phyloP scores from a whole-genome alignment of 1,140 invertebrate genomes.

The Heliconius eleuchia region DNA sequence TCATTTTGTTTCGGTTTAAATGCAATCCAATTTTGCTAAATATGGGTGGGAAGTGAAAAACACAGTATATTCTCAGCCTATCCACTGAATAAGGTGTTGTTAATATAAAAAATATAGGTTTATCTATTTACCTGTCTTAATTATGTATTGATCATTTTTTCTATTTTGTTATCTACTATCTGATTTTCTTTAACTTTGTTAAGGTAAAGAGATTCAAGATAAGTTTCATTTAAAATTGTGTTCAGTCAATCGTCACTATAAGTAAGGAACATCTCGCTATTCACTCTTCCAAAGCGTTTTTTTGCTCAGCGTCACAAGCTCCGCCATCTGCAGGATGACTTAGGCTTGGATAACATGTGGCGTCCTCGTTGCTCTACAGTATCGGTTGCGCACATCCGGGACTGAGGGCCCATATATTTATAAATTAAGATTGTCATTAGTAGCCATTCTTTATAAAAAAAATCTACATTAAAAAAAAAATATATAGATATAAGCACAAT shows the following conservation, averaged over 20 bases:
- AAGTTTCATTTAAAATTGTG: too few species aligned
- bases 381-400: slow-evolving; percentile 51
- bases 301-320: slow-evolving; percentile 40
- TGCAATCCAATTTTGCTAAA: too few species aligned
- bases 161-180: too few species aligned
- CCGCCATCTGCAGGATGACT: slow-evolving; percentile 50
- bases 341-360: slow-evolving; percentile 47
- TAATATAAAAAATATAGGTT: too few species aligned
- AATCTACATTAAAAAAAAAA: background rate
- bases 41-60: too few species aligned
- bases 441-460: background rate
- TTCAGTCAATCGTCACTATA: slow-evolving; percentile 17
- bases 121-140: too few species aligned
- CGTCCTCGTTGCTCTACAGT: slow-evolving; percentile 43
- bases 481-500: background rate
- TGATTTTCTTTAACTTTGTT: too few species aligned
- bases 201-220: too few species aligned
- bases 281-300: slow-evolving; percentile 19
- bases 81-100: too few species aligned
- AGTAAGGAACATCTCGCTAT: background rate
- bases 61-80: too few species aligned
- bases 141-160: too few species aligned
- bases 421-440: slow-evolving; percentile 28
- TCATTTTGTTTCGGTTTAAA: too few species aligned
- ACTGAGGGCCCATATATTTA: slow-evolving; percentile 19